These are phyloP conservation scores for Mythimna vitellina DNA, from an alignment of 2,888 invertebrate genomes.

Conservation along the genomic window DNA sequence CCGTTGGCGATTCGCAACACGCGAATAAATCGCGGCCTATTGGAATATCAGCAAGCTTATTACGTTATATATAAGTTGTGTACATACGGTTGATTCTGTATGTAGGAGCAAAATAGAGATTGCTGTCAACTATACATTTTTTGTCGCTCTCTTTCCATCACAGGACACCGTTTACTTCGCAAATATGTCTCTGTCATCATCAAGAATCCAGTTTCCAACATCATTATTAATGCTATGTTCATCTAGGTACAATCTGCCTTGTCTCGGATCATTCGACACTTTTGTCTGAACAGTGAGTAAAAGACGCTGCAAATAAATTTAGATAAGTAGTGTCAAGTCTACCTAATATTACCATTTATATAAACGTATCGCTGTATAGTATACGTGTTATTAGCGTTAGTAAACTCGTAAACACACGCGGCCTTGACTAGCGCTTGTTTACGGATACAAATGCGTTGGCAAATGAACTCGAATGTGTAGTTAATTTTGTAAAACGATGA, in stretches of 20 bases:
- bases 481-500: constrained; percentile 70
- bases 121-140: neutral
- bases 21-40: constrained; percentile 80
- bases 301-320: constrained; percentile 28
- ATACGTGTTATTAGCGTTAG: constrained; percentile 69
- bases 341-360: constrained; percentile 62
- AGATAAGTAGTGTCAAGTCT: constrained; percentile 36
- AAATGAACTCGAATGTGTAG: constrained; percentile 75
- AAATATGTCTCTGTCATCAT: neutral
- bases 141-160: neutral
- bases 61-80: constrained; percentile 55
- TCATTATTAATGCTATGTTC: neutral
- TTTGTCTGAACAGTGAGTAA: constrained; percentile 13
- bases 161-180: neutral
- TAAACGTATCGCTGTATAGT: constrained; percentile 64
- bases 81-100: constrained; percentile 5
- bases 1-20: constrained; percentile 88
- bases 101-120: constrained; percentile 15
- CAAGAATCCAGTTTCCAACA: constrained; percentile 4
- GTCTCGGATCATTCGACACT: constrained; percentile 11
- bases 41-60: constrained; percentile 73
- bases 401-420: constrained; percentile 80
- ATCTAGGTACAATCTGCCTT: constrained; percentile 5
- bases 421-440: constrained; percentile 84
- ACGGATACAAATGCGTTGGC: constrained; percentile 82